phyloP scores from a whole-genome alignment of 2,797 vertebrate species.

The Emys orbicularis region DNA sequence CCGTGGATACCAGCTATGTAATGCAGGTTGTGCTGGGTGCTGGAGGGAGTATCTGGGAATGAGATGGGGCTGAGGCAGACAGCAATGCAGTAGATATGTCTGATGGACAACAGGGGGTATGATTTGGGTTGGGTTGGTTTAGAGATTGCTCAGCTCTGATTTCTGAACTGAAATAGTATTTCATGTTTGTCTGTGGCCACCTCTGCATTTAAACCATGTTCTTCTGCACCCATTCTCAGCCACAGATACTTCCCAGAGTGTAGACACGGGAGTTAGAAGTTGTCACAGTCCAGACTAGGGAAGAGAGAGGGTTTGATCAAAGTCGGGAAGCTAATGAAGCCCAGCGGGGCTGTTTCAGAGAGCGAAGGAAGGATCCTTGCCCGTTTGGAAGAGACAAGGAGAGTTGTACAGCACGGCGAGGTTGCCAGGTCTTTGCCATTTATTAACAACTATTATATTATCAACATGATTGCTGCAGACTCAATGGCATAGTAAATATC shows the following conservation, averaged over 20 bases:
- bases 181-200: neutral
- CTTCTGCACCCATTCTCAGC: neutral
- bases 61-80: neutral
- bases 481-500: neutral
- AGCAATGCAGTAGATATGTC: rapidly evolving
- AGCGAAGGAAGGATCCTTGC: rapidly evolving
- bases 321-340: neutral
- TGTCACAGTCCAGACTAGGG: neutral
- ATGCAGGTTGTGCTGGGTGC: neutral
- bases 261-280: neutral
- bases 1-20: neutral
- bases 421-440: neutral
- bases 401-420: neutral
- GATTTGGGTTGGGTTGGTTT: constrained; percentile 4
- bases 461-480: neutral
- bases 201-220: neutral
- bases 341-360: rapidly evolving
- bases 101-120: neutral
- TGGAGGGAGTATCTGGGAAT: neutral
- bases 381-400: neutral
- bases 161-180: rapidly evolving
- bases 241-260: neutral
- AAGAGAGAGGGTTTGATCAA: neutral
- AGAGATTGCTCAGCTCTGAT: neutral
- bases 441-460: neutral